Base-by-base conservation (phyloP, 2,888 invertebrate genomes). In the Lasioglossum malachurum region DNA sequence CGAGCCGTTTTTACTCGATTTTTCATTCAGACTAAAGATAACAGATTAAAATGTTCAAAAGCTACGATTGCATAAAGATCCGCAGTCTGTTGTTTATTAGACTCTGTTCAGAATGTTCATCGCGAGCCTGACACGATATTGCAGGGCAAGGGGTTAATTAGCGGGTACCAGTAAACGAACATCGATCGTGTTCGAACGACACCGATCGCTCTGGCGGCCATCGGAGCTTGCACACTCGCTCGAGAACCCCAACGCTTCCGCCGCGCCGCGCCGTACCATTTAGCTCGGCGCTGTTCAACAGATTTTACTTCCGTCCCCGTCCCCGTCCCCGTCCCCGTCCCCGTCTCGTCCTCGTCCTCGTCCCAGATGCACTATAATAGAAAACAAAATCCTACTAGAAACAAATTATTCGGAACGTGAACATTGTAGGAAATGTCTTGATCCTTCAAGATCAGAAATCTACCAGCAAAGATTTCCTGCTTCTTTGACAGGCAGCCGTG, bases 201-300 rank as follows among this genome's bases (percentile, higher is more conserved):
- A 46, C 10, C 44, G 64, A 46, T 57, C 57, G 14, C 35, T 53
- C 49, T 38, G 31, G 4, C 60, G 79, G 27, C 76, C 27, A 35
- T 19, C 64, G 31, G 31, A 77, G 64, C 69, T 71, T 60, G 81
- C 76, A 69, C 75, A 64, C 76, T 75, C 84, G 49, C 64, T 71
- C n/a, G 41, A n/a, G 44, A 73, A 57, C 7, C 23, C 12, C 53
- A n/a, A 77, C 77, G 23, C 64, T 75, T 77, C 80, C 46, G 19
- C 31, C 31, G 23, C 14, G n/a, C 38, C 79, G 79, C 46, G 19
- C 31, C 31, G 23, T 19, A 31, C 38, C 79, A 83, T 67, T 41
- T 31, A 69, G 35, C 14, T 60, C 71, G 16, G 71, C 77, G 74
- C 77, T 85, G 86, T 86, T 80, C 80, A 78, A 80, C 85, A 19